Evolutionary conservation across 1,140 invertebrate genomes (phyloP).

Genomic region (Plectrocnemia conspersa): DNA sequence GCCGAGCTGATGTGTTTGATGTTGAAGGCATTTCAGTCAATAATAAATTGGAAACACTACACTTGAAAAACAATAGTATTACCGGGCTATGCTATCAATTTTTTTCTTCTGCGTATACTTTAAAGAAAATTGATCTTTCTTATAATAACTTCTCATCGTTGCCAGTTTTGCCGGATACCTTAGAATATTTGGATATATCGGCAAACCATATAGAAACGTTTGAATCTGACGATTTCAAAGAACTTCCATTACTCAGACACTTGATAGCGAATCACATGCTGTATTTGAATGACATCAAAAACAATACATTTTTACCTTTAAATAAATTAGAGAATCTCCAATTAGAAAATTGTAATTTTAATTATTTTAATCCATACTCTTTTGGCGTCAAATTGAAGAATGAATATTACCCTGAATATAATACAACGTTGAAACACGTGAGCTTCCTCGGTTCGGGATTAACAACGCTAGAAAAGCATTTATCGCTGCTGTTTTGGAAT

Average conservation of each 20-base stretch:
- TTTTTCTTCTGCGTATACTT: conserved; percentile 44
- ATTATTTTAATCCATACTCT: conserved; percentile 39
- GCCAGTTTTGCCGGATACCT: conserved; percentile 44
- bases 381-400: conserved; percentile 44
- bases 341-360: conserved; percentile 45
- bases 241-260: conserved; percentile 41
- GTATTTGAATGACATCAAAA: conserved; percentile 40
- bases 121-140: conserved; percentile 40
- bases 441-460: conserved; percentile 43
- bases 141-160: conserved; percentile 42
- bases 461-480: conserved; percentile 38
- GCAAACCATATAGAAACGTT: conserved; percentile 43
- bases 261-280: conserved; percentile 44
- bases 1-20: conserved; percentile 38
- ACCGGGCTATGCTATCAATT: conserved; percentile 42
- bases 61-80: conserved; percentile 42
- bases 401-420: conserved; percentile 40
- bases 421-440: conserved; percentile 42
- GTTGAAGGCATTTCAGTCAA: conserved; percentile 42
- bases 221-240: conserved; percentile 40
- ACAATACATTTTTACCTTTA: conserved; percentile 40
- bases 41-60: conserved; percentile 40
- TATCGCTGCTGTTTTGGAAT: conserved; percentile 40
- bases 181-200: conserved; percentile 47
- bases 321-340: conserved; percentile 40